Conservation (phyloP, 2,888 invertebrate genomes). For the Timema podura region DNA sequence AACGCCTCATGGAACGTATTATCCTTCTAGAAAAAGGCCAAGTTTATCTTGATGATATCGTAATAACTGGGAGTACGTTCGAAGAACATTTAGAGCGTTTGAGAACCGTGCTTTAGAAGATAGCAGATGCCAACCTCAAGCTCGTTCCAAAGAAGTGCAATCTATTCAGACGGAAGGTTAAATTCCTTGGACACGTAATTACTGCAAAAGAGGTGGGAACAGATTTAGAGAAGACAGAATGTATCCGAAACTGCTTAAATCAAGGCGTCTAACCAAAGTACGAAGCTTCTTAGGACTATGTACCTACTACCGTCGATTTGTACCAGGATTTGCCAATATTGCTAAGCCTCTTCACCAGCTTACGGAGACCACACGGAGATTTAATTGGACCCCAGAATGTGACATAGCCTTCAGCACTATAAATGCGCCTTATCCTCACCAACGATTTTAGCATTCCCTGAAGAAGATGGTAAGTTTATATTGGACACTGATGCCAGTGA, state of each 20-base stretch:
- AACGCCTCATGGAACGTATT: background rate
- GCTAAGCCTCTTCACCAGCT: background rate
- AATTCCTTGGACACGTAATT: background rate
- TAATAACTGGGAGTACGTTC: background rate
- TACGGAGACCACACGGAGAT: background rate
- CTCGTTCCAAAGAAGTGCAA: background rate
- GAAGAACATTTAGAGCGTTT: background rate
- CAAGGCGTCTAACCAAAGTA: background rate
- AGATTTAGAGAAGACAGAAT: background rate
- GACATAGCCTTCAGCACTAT: background rate
- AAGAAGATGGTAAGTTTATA: too few relatives aligned
- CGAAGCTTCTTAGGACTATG: background rate
- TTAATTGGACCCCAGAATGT: background rate
- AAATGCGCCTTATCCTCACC: too few relatives aligned
- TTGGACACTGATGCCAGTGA: too few relatives aligned
- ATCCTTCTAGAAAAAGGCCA: background rate
- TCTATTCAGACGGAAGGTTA: background rate
- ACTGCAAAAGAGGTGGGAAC: background rate
- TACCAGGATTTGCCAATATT: background rate
- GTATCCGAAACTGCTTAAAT: too few relatives aligned
- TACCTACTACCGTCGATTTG: background rate
- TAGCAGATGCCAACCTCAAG: background rate
- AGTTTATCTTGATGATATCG: background rate
- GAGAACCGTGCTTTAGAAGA: background rate
- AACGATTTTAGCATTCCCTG: too few relatives aligned